A percentile compares a stretch with the other conserved stretches of the same genome.
These are phyloP conservation scores for Gephyroberyx darwinii DNA, from an alignment of 2,797 vertebrate genomes.

Conservation along the genomic window DNA sequence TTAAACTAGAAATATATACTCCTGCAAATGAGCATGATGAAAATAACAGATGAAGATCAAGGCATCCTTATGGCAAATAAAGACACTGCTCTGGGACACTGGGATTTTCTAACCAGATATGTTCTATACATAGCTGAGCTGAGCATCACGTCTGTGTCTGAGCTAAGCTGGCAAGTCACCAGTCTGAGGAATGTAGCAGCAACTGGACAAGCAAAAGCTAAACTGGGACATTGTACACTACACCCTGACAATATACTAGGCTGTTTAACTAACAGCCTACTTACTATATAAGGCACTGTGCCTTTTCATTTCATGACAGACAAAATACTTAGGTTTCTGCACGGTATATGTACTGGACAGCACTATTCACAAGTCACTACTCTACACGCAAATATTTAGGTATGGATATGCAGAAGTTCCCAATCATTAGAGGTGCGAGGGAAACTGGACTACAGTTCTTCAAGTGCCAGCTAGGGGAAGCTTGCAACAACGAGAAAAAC, in stretches of 20 bases:
- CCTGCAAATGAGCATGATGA: background rate
- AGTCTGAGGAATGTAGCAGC: conserved; percentile 75
- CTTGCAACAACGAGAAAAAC: background rate
- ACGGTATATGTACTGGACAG: background rate
- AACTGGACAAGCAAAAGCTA: conserved; percentile 55
- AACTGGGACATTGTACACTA: conserved; percentile 35
- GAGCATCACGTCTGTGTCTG: conserved; percentile 7
- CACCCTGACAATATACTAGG: conserved; percentile 8
- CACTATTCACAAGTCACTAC: background rate
- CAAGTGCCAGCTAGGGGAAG: no score
- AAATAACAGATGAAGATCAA: background rate
- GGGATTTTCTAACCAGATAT: conserved; percentile 48
- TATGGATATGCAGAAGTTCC: background rate
- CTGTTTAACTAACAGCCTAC: background rate
- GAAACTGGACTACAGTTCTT: background rate
- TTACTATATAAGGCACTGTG: background rate
- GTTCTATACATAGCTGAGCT: conserved; percentile 62
- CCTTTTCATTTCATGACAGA: background rate
- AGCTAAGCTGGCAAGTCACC: conserved; percentile 44
- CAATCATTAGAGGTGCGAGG: background rate
- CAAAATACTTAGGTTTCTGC: background rate
- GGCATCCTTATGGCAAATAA: background rate
- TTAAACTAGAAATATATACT: background rate
- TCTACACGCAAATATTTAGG: background rate
- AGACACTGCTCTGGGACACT: conserved; percentile 22